Percentiles rank a stretch among this genome's conserved stretches.
Evolutionary conservation across 2,888 invertebrate genomes (phyloP).

Genomic region (Antheraea yamamai): DNA sequence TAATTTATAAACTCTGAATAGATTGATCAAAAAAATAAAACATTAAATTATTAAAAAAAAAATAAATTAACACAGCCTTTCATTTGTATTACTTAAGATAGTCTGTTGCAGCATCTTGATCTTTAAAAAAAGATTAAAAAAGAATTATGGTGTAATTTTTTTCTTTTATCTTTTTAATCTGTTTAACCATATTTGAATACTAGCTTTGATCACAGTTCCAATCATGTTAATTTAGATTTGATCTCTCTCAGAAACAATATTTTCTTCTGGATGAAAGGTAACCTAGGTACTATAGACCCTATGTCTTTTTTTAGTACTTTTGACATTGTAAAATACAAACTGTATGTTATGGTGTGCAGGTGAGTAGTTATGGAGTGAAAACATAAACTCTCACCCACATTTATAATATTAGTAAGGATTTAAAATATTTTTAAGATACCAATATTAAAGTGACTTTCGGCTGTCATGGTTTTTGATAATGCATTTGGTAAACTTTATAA

Average conservation of each 20-base stretch:
- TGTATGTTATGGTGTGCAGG: not conserved
- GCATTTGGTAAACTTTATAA: conserved; percentile 1
- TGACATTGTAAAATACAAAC: too few species aligned
- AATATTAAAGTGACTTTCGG: not conserved
- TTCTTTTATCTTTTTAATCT: too few species aligned
- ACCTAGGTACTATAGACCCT: too few species aligned
- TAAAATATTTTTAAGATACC: not conserved
- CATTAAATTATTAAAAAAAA: not conserved
- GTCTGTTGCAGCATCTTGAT: not conserved
- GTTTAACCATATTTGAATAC: too few species aligned
- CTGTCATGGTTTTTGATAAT: not conserved
- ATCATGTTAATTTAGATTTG: too few species aligned
- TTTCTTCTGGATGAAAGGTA: too few species aligned
- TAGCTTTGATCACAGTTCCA: too few species aligned
- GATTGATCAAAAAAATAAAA: not conserved
- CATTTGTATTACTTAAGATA: not conserved
- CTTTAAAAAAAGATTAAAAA: too few species aligned
- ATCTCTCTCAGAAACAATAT: too few species aligned
- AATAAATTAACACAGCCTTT: not conserved
- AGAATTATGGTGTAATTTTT: too few species aligned
- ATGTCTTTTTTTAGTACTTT: too few species aligned
- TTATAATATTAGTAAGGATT: not conserved
- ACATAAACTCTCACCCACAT: not conserved
- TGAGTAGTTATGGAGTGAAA: not conserved
- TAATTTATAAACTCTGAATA: not conserved